Evolutionary conservation across 64 coral and sea anemone genomes (phyloP).

Genomic region (Porites lutea): DNA sequence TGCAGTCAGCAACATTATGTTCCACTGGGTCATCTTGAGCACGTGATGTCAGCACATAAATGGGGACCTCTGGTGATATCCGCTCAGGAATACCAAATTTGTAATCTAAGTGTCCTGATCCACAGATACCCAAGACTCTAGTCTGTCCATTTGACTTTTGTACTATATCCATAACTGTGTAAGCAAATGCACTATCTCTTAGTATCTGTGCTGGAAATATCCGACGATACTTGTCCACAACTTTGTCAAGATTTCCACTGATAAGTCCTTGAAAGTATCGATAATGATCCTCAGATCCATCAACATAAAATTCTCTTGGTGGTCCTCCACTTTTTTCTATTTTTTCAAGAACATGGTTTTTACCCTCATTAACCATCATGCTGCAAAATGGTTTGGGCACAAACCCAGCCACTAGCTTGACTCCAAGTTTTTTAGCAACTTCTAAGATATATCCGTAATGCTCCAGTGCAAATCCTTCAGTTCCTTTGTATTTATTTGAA

Average conservation of each 20-base stretch:
- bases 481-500: conserved; percentile 62
- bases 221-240: conserved; percentile 76
- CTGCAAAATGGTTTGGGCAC: conserved; percentile 76
- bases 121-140: conserved; percentile 79
- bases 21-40: conserved; percentile 67
- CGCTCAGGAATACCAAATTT: conserved; percentile 85
- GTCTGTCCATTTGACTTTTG: conserved; percentile 42
- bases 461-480: conserved; percentile 66
- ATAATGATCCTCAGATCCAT: conserved; percentile 89
- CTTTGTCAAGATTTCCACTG: conserved; percentile 73
- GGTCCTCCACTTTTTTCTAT: conserved; percentile 46
- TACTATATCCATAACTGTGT: conserved; percentile 63
- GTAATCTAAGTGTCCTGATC: conserved; percentile 85
- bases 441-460: conserved; percentile 84
- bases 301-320: conserved; percentile 59
- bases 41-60: conserved; percentile 71
- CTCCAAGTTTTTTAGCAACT: conserved; percentile 65
- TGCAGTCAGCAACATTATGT: conserved; percentile 75
- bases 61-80: conserved; percentile 58
- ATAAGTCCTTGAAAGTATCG: conserved; percentile 86
- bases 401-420: conserved; percentile 81
- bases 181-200: conserved; percentile 87
- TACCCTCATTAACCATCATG: conserved; percentile 60
- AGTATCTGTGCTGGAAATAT: conserved; percentile 87
- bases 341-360: conserved; percentile 52